A percentile compares a stretch with the other conserved stretches of the same genome.
phyloP scores from a whole-genome alignment of 2,888 invertebrate genomes.

The Leptinotarsa haldemani region DNA sequence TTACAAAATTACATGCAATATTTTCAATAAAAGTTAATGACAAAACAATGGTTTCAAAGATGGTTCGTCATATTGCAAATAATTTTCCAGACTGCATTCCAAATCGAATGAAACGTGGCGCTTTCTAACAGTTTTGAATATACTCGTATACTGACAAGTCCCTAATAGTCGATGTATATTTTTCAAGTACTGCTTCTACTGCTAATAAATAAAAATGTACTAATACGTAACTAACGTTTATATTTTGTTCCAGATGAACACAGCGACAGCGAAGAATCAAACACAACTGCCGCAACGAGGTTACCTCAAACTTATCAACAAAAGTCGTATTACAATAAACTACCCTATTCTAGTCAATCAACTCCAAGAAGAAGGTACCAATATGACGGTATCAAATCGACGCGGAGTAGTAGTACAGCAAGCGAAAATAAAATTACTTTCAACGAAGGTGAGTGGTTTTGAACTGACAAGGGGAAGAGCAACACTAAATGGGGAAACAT shows the following conservation, averaged over 20 bases:
- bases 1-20: too few species aligned
- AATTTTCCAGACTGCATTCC: too few species aligned
- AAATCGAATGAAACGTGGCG: too few species aligned
- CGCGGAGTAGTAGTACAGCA: slow-evolving; percentile 63
- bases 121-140: too few species aligned
- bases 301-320: slow-evolving; percentile 54
- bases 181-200: too few species aligned
- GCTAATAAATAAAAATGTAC: not conserved
- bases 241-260: slow-evolving; percentile 49
- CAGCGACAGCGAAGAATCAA: slow-evolving; percentile 64
- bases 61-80: too few species aligned
- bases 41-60: too few species aligned
- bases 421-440: slow-evolving; percentile 69
- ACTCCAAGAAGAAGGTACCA: slow-evolving; percentile 62
- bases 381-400: slow-evolving; percentile 61
- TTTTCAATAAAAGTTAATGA: too few species aligned
- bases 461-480: too few species aligned
- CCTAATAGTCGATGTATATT: too few species aligned
- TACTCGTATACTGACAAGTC: too few species aligned
- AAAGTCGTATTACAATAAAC: slow-evolving; percentile 48
- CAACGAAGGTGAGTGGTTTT: slow-evolving; percentile 66
- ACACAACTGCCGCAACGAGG: slow-evolving; percentile 53
- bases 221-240: not conserved
- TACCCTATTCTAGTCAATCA: slow-evolving; percentile 64
- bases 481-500: too few species aligned